Evolutionary conservation across 2,797 vertebrate genomes (phyloP).

Genomic region (Rallus crepitans): DNA sequence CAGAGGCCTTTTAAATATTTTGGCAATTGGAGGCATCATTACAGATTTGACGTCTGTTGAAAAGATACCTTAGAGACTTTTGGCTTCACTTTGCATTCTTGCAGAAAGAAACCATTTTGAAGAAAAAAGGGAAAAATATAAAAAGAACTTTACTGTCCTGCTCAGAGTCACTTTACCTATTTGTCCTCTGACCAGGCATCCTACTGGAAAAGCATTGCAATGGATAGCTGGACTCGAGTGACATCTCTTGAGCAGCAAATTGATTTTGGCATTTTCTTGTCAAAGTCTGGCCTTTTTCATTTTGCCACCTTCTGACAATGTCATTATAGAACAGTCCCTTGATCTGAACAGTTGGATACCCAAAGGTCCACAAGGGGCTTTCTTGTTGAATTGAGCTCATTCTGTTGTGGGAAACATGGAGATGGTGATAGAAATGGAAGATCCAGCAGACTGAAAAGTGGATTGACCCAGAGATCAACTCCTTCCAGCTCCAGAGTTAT

Average conservation of each 20-base stretch:
- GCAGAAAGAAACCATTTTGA: slow-evolving; percentile 26
- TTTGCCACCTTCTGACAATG: neutral
- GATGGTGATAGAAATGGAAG: neutral
- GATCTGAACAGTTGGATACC: neutral
- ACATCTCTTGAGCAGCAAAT: neutral
- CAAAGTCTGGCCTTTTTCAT: neutral
- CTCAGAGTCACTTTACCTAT: slow-evolving; percentile 30
- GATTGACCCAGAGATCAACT: neutral
- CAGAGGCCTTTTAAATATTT: slow-evolving; percentile 50
- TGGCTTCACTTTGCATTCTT: slow-evolving; percentile 65
- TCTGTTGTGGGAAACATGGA: neutral
- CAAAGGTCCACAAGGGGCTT: neutral
- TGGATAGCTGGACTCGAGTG: neutral
- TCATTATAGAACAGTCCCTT: neutral
- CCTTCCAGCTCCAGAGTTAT: neutral
- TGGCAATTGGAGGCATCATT: slow-evolving; percentile 43
- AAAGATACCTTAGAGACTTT: slow-evolving; percentile 63
- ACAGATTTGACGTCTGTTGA: slow-evolving; percentile 53
- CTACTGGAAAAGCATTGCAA: slow-evolving; percentile 20
- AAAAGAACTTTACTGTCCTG: slow-evolving; percentile 39
- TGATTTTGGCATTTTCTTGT: neutral
- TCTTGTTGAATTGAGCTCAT: neutral
- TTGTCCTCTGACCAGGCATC: neutral
- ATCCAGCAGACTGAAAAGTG: neutral
- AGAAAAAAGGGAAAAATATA: neutral